Evolutionary conservation across 2,888 invertebrate species (phyloP).

Genomic region (Pycnomerus fuliginosus): DNA sequence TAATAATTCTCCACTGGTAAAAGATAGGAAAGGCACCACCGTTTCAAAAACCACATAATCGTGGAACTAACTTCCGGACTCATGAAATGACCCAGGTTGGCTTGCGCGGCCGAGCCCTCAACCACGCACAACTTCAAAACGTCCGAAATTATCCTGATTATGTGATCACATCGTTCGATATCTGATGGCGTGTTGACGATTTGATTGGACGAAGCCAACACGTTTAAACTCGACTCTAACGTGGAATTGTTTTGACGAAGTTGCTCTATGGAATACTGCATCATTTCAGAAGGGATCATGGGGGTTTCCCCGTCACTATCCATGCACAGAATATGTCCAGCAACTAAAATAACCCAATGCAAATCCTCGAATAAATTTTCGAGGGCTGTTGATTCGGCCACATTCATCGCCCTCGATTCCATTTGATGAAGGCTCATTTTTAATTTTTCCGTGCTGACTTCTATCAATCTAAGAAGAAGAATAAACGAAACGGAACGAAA

Average conservation of each 20-base stretch:
- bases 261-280: constrained; percentile 60
- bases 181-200: constrained; percentile 40
- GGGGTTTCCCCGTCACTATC: constrained; percentile 67
- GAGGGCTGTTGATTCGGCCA: constrained; percentile 49
- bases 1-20: constrained; percentile 63
- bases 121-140: constrained; percentile 74
- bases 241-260: constrained; percentile 41
- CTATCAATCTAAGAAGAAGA: constrained; percentile 43
- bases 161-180: constrained; percentile 52
- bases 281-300: constrained; percentile 65
- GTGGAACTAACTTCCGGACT: constrained; percentile 80
- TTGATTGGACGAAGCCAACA: constrained; percentile 28
- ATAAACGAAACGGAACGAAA: not conserved
- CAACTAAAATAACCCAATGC: constrained; percentile 84
- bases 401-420: constrained; percentile 48
- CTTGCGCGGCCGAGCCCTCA: constrained; percentile 70
- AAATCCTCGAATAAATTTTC: constrained; percentile 80
- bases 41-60: constrained; percentile 75
- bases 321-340: constrained; percentile 68
- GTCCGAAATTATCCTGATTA: constrained; percentile 65
- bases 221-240: constrained; percentile 48
- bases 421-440: constrained; percentile 46
- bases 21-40: constrained; percentile 75
- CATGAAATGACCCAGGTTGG: constrained; percentile 64
- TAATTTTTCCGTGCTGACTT: constrained; percentile 46